Percentiles rank a stretch among this genome's conserved stretches.
These are phyloP conservation scores for Pipistrellus kuhlii DNA, from an alignment of 2,797 vertebrate genomes.

Conservation along the genomic window DNA sequence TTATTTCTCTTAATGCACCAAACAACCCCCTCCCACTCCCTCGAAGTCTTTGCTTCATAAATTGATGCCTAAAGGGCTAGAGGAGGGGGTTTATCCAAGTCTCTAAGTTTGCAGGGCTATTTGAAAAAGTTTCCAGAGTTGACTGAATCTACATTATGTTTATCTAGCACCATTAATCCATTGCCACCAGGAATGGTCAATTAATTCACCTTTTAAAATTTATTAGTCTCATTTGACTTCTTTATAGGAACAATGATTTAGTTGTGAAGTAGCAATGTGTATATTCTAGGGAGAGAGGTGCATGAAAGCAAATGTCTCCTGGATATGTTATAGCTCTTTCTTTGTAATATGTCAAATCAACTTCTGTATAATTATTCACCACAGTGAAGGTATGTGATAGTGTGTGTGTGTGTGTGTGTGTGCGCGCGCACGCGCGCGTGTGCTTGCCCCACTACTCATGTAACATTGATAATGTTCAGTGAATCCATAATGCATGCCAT, in stretches of 20 bases:
- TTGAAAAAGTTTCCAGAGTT: slow-evolving; percentile 19
- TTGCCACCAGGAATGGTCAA: slow-evolving; percentile 4
- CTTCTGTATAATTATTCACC: background rate
- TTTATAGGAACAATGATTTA: background rate
- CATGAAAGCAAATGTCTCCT: background rate
- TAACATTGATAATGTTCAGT: background rate
- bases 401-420: background rate
- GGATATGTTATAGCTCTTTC: background rate
- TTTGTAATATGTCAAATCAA: background rate
- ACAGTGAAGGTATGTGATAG: background rate
- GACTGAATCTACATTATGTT: slow-evolving; percentile 52
- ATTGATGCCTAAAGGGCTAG: background rate
- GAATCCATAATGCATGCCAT: background rate
- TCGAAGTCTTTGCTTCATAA: slow-evolving; percentile 1
- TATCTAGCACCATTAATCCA: background rate
- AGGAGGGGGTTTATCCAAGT: background rate
- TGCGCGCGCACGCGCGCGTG: no score
- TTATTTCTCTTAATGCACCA: background rate
- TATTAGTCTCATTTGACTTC: slow-evolving; percentile 49
- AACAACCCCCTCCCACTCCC: background rate
- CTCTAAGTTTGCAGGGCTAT: accelerated
- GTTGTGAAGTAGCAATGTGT: background rate
- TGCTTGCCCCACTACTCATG: slow-evolving; percentile 46
- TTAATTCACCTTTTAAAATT: slow-evolving; percentile 48
- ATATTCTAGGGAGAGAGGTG: accelerated